These are phyloP conservation scores for Volucella bombylans DNA, from an alignment of 2,888 invertebrate genomes.

Conservation along the genomic window DNA sequence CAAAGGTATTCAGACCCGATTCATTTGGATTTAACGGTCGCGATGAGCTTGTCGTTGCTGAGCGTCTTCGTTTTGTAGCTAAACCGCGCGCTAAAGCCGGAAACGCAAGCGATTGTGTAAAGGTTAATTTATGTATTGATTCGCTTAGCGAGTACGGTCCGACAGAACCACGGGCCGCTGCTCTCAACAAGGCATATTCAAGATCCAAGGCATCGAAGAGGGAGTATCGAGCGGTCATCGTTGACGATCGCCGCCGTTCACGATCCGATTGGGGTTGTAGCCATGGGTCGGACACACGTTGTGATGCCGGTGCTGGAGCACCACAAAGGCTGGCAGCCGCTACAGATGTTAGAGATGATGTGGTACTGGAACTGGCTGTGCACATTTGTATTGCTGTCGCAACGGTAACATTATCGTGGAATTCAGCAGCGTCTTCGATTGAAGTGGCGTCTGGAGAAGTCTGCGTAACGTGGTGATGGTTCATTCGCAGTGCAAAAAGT, in stretches of 20 bases:
- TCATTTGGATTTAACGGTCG: conserved; percentile 86
- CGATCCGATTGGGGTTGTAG: conserved; percentile 82
- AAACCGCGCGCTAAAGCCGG: conserved; percentile 88
- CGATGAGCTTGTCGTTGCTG: conserved; percentile 83
- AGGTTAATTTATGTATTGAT: conserved; percentile 88
- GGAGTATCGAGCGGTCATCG: conserved; percentile 86
- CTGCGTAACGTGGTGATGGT: conserved; percentile 81
- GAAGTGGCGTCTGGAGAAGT: conserved; percentile 82
- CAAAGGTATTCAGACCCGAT: conserved; percentile 87
- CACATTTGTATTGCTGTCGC: conserved; percentile 81
- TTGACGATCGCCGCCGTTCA: conserved; percentile 84
- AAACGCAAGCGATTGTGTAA: conserved; percentile 89
- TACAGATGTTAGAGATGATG: conserved; percentile 85
- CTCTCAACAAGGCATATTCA: conserved; percentile 87
- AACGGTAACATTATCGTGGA: conserved; percentile 81
- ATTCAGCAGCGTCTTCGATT: conserved; percentile 83
- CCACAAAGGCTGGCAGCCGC: conserved; percentile 82
- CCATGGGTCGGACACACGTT: conserved; percentile 83
- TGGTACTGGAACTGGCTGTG: conserved; percentile 84
- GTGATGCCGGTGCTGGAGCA: conserved; percentile 78
- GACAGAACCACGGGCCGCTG: conserved; percentile 88
- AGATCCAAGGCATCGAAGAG: conserved; percentile 88
- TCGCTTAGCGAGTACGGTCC: conserved; percentile 88
- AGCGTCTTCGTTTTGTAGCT: conserved; percentile 85
- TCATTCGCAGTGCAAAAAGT: conserved; percentile 83